phyloP scores from a whole-genome alignment of 1,140 invertebrate genomes.

The Cydia amplana region DNA sequence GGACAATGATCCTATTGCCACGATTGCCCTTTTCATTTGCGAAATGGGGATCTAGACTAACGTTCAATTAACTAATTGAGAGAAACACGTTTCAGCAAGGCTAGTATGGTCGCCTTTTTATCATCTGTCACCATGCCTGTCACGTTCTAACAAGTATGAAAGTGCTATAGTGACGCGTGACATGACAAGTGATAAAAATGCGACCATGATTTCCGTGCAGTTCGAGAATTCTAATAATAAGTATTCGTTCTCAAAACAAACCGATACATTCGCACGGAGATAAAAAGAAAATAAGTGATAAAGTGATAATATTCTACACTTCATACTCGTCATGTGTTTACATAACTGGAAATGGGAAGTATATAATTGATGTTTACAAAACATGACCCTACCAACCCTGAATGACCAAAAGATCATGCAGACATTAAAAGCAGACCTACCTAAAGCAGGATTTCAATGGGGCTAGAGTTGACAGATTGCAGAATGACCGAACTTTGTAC shows the following conservation, averaged over 20 bases:
- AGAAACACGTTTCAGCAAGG: not conserved
- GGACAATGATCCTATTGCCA: slow-evolving; percentile 8
- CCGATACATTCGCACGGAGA: not conserved
- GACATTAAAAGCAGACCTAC: not conserved
- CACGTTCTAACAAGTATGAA: no score
- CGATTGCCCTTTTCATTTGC: slow-evolving; percentile 6
- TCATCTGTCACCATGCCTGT: no score
- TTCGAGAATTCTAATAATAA: no score
- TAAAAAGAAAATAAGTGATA: slow-evolving; percentile 1
- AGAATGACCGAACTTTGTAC: no score
- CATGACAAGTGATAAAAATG: no score
- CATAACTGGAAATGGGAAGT: not conserved
- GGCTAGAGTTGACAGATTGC: no score
- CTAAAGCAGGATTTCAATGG: not conserved
- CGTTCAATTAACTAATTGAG: slow-evolving; percentile 7
- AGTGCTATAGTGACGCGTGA: no score
- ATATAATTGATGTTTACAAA: not conserved
- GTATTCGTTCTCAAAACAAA: not conserved
- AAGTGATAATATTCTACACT: no score
- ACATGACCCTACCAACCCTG: slow-evolving; percentile 2
- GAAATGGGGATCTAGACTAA: not conserved
- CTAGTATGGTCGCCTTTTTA: no score
- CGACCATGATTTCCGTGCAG: no score
- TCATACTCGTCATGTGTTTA: not conserved
- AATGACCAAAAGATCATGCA: not conserved